These are phyloP conservation scores for Tyrannus savana DNA, from an alignment of 2,113 vertebrate species.

Conservation along the genomic window DNA sequence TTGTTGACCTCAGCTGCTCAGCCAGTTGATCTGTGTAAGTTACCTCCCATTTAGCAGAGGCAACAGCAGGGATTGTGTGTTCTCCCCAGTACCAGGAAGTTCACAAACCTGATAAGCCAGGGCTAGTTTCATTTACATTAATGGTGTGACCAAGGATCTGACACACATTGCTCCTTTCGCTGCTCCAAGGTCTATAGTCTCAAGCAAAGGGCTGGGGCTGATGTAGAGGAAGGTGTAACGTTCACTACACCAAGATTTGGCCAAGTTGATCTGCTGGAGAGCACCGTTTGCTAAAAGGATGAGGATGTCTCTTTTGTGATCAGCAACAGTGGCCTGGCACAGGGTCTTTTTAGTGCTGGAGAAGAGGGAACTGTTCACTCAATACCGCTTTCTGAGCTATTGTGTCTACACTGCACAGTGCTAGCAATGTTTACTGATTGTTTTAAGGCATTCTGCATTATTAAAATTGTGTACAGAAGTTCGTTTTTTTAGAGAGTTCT, in stretches of 20 bases:
- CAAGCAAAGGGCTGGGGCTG: background rate
- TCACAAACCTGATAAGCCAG: background rate
- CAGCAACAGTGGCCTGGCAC: background rate
- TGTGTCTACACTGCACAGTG: background rate
- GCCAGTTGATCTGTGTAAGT: background rate
- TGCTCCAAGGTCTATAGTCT: background rate
- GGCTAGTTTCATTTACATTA: background rate
- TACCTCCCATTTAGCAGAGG: background rate
- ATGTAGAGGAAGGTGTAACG: background rate
- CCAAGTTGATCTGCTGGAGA: background rate
- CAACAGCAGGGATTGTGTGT: background rate
- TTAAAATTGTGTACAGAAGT: constrained; percentile 61
- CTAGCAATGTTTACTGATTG: constrained; percentile 56
- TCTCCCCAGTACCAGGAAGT: background rate
- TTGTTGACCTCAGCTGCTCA: background rate
- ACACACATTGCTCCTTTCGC: background rate
- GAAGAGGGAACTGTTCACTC: background rate
- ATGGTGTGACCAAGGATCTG: background rate
- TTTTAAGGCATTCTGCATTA: constrained; percentile 64
- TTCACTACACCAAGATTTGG: background rate
- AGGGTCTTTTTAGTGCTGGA: background rate
- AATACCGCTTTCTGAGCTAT: background rate
- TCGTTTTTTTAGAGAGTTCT: constrained; percentile 62
- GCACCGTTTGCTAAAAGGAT: background rate
- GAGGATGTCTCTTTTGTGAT: constrained; percentile 14